Evolutionary conservation across 2,888 invertebrate genomes (phyloP).

Genomic region (Hydriomena furcata): DNA sequence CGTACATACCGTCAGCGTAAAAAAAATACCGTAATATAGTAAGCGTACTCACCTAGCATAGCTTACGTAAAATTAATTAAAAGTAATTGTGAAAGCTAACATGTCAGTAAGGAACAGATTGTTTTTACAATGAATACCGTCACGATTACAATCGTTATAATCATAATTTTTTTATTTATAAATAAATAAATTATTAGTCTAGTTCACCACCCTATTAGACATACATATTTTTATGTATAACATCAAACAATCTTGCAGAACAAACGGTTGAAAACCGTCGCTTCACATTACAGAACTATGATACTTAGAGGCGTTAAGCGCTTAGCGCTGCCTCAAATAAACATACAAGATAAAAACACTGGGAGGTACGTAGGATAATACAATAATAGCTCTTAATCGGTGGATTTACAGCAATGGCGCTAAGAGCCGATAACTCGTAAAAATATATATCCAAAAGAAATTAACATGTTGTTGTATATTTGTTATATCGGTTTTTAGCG

Average conservation of each 20-base stretch:
- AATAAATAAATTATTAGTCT: conserved; percentile 58
- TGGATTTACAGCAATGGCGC: conserved; percentile 13
- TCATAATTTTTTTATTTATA: conserved; percentile 37
- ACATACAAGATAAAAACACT: conserved; percentile 15
- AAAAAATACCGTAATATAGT: conserved; percentile 75
- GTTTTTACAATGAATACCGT: conserved; percentile 50
- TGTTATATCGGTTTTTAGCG: conserved; percentile 10
- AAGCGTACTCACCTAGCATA: conserved; percentile 72
- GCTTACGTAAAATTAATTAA: conserved; percentile 66
- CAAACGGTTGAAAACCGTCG: conserved; percentile 7
- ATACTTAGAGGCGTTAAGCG: conserved; percentile 15
- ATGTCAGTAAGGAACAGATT: conserved; percentile 62
- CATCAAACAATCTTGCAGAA: conserved; percentile 20
- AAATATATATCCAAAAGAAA: not conserved
- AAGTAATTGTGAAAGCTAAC: conserved; percentile 50
- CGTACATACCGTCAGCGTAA: conserved; percentile 56
- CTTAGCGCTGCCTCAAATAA: conserved; percentile 21
- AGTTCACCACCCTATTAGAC: conserved; percentile 37
- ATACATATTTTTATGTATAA: conserved; percentile 30
- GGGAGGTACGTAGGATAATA: conserved; percentile 25
- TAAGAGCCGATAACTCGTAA: conserved; percentile 2
- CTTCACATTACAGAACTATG: conserved; percentile 3
- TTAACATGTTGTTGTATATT: not conserved
- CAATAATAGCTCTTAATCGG: conserved; percentile 22
- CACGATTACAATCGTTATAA: conserved; percentile 33